Evolutionary conservation across 2,888 invertebrate species (phyloP), one percentile per base, ranked within the genome.

Genomic region (Celastrina argiolus): DNA sequence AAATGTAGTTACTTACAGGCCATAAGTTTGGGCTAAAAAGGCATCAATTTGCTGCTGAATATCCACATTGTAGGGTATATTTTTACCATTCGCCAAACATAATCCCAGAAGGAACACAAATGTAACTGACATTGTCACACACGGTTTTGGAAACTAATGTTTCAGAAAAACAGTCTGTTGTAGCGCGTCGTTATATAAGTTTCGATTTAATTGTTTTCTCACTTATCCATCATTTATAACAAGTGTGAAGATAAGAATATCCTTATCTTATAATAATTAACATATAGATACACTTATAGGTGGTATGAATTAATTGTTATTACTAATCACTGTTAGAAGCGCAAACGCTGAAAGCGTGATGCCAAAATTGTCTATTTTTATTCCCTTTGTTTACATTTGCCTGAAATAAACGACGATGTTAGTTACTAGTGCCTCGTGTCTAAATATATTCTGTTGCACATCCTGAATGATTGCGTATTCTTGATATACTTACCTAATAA

Each of bases 171-270:
- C 41, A 10, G n/a, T 63, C 28, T 42, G 41, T 45, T 63, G 63
- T 16, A 2, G 42, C 10, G 42, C 45, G 42, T 16, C 42, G 63
- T 45, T 63, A 63, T 63, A 63, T 63, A 63, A 63, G n/a, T 45
- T 41, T n/a, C 16, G 42, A n/a, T 63, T 42, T 63, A 45, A 63
- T 63, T 63, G 63, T 63, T 63, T 63, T 63, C 42, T 63, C 42
- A 2, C 63, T 42, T 63, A 63, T 63, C 63, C 45, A 63, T 63
- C n/a, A 42, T 45, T 42, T 63, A 63, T 63, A 63, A 63, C 28
- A 6, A 63, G 41, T 28, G 42, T 14, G 16, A 42, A 7, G 63
- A 63, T 63, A 63, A 63, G 22, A 31, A 59, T 51, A 22, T 31
- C 42, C 42, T 63, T 63, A 63, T 63, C 63, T 63, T 63, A 63